phyloP scores from a whole-genome alignment of 2,113 vertebrate species.

The Amphilophus citrinellus region DNA sequence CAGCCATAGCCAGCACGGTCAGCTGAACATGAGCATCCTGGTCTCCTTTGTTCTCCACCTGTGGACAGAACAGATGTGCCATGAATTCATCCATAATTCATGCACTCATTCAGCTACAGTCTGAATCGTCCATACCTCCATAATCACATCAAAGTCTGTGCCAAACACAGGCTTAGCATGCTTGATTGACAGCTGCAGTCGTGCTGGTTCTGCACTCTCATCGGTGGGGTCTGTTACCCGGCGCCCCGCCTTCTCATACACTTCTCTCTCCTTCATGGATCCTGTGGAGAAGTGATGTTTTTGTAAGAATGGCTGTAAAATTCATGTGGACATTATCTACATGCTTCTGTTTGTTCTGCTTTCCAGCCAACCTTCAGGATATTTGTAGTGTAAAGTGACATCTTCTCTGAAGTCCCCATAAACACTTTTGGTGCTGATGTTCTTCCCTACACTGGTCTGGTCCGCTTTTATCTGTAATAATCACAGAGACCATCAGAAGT shows the following conservation, averaged over 20 bases:
- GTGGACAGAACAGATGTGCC: neutral
- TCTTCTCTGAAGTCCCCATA: slow-evolving; percentile 78
- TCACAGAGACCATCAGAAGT: neutral
- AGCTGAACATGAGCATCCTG: slow-evolving; percentile 66
- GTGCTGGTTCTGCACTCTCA: neutral
- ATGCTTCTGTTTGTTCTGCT: neutral
- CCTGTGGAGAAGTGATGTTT: slow-evolving; percentile 58
- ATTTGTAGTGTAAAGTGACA: slow-evolving; percentile 82
- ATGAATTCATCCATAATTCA: neutral
- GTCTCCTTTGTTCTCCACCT: slow-evolving; percentile 75
- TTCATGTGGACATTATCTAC: neutral
- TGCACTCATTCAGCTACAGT: neutral
- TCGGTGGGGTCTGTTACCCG: neutral
- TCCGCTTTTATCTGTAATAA: slow-evolving; percentile 49
- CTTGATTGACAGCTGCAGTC: slow-evolving; percentile 77
- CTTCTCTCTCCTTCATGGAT: slow-evolving; percentile 79
- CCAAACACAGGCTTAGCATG: slow-evolving; percentile 77
- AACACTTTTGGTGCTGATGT: slow-evolving; percentile 85
- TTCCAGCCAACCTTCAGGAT: slow-evolving; percentile 79
- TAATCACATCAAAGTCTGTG: slow-evolving; percentile 83
- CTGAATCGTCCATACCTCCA: slow-evolving; percentile 68
- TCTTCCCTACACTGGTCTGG: slow-evolving; percentile 68
- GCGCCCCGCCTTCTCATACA: slow-evolving; percentile 78
- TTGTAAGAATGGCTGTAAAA: too few relatives aligned
- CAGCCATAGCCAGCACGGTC: slow-evolving; percentile 63